Evolutionary conservation across 35 echinoderm and acorn worm genomes (phyloP), one percentile per base, ranked within the genome.

Genomic region (Holothuria glaberrima): DNA sequence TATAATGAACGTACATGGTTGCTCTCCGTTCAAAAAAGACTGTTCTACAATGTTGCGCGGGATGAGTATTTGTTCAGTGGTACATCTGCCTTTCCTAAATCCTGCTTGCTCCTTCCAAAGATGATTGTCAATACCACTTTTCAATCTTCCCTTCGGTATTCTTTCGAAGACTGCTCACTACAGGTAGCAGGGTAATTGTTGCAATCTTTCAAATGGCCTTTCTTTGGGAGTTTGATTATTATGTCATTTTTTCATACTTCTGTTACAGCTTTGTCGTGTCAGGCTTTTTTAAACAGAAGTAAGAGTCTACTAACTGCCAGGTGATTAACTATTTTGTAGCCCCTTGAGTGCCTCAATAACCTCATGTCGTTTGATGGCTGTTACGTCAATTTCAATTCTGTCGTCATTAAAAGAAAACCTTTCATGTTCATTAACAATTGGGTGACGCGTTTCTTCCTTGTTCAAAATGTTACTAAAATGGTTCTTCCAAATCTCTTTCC

Each of bases 11-110:
- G 30, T 71, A 71, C 27, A 71, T 10, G 9, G 68, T 71, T 71
- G 68, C 76, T 34, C 27, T 12, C 29, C 76, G 17, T 27, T 45
- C n/a, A n/a, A 19, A 35, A 14, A 12, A 10, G 44, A 13, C 32
- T 81, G 76, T 33, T 81, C 36, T 12, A 81, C 44, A 12, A 81
- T 81, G 27, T 81, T 81, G 7, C 27, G 29, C 46, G 44, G 32
- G 14, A 81, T 81, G 31, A 81, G 44, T 33, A 81, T 81, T 27
- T 81, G 76, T 46, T 81, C 76, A 45, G 76, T 61, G 17, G 59
- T 61, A 17, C 59, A 17, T 61, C 59, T 61, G 24, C 59, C 59
- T 61, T 19, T 61, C 24, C 59, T 61, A n/a, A 61, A 61, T n/a
- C 59, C 59, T 17, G 59, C 59, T n/a, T 61, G 59, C 24, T 61